These are phyloP conservation scores for Pluvialis apricaria DNA, from an alignment of 2,113 vertebrate species.

Conservation along the genomic window DNA sequence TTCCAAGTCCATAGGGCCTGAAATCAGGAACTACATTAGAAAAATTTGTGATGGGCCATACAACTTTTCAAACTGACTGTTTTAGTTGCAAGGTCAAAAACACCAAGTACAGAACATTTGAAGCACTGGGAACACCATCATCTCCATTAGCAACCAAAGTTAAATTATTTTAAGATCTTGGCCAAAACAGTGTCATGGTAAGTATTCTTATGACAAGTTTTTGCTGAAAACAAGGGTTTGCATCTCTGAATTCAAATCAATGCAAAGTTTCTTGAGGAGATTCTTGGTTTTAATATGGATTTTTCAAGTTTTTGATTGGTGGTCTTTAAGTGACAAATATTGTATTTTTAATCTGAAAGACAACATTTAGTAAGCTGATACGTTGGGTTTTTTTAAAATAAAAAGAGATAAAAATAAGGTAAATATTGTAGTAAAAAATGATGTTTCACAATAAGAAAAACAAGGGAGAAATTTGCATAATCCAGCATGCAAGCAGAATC, in stretches of 20 bases:
- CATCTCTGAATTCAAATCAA: neutral
- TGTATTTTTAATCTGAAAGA: neutral
- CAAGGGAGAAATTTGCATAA: neutral
- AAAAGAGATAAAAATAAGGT: neutral
- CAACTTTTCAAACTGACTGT: neutral
- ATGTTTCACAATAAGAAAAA: neutral
- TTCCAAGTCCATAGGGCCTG: neutral
- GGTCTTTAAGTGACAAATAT: neutral
- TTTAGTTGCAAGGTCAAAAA: constrained; percentile 5
- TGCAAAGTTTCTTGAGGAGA: neutral
- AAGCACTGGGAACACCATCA: neutral
- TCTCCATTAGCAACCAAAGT: neutral
- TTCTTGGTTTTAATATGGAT: neutral
- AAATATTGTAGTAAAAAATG: too few species aligned
- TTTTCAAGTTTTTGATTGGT: neutral
- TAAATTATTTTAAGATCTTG: neutral
- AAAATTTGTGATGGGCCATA: neutral
- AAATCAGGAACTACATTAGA: neutral
- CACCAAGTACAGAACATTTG: neutral
- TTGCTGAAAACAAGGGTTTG: neutral
- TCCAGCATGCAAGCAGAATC: neutral
- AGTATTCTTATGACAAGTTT: neutral
- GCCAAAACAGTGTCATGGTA: neutral
- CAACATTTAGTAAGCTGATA: neutral
- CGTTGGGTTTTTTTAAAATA: neutral